Base-by-base conservation (phyloP, 1,140 invertebrate genomes). In the Drosophila athabasca region DNA sequence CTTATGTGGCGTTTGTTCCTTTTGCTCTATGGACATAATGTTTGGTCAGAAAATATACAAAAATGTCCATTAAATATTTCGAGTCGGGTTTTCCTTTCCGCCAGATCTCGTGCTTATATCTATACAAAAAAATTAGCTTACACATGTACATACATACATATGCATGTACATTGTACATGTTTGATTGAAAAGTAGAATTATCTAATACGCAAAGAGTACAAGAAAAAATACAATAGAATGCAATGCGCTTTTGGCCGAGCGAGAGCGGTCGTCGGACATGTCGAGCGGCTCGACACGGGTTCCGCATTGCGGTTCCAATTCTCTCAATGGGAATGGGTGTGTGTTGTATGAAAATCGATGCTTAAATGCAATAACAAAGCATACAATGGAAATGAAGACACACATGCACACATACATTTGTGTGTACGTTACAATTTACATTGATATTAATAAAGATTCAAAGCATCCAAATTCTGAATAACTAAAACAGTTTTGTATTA, bases 361-460 rank as follows among this genome's bases (percentile, higher is more conserved):
- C 35, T 39, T 39, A 39, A 39, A 39, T 39, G 11, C 3, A 39
- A 39, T 11, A 13, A 39, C 35, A 57, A 70, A 69, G 43, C 45
- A 67, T 68, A 66, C 58, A 70, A 69, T 64, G 26, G 35, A 58
- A 65, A 57, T 66, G 58, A 44, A 57, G 53, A 58, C 69, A 39
- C 44, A 67, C 2, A 31, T 9, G 3, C 31, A 29, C 7, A 66
- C 0, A 9, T 35, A 35, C 41, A 29, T 57, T 44, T 44, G 26
- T 45, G 26, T 50, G 26, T 53, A 31, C 53, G 59, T 43, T n/a
- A 3, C 22, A 45, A 45, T 50, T 54, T 62, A 49, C 66, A 68
- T 35, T 35, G 31, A 9, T 68, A 61, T 49, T 60, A 44, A 52
- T 53, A 8, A 31, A 8, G 8, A 35, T 35, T 35, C 31, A 9